Percentiles rank a stretch among this genome's conserved stretches.
Conservation (phyloP, 1,140 invertebrate genomes). For the Penaeus indicus region DNA sequence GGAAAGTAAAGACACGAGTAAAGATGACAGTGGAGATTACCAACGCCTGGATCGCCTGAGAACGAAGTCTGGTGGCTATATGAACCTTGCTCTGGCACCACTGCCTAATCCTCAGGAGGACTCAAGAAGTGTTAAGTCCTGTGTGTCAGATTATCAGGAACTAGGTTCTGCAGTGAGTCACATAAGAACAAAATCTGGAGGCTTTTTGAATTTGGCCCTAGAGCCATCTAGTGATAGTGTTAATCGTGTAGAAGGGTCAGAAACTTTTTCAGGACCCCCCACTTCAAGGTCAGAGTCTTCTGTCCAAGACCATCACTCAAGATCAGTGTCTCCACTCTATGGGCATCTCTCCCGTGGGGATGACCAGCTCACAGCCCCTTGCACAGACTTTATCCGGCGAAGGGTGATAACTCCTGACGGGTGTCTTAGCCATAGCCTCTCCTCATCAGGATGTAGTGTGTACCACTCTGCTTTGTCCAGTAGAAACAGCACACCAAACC, state of each 20-base stretch:
- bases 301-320: background rate
- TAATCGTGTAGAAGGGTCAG: constrained; percentile 1
- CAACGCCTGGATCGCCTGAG: constrained; percentile 60
- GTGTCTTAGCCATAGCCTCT: constrained; percentile 54
- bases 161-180: constrained; percentile 17
- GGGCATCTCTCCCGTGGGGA: background rate
- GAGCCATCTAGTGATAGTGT: constrained; percentile 42
- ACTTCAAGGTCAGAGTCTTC: constrained; percentile 16
- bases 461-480: constrained; percentile 54
- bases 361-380: background rate
- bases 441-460: constrained; percentile 37
- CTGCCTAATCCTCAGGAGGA: constrained; percentile 1
- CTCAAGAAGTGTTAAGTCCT: constrained; percentile 24
- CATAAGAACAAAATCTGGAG: constrained; percentile 61
- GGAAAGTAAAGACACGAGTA: background rate
- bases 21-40: constrained; percentile 30
- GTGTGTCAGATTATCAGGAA: constrained; percentile 18
- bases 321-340: background rate
- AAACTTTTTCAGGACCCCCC: constrained; percentile 11
- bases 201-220: constrained; percentile 62
- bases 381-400: background rate
- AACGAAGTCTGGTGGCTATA: constrained; percentile 67
- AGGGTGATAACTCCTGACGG: constrained; percentile 48
- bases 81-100: constrained; percentile 58
- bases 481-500: constrained; percentile 21